These are phyloP conservation scores for Sylvietta virens DNA, from an alignment of 2,113 vertebrate genomes.

Conservation along the genomic window DNA sequence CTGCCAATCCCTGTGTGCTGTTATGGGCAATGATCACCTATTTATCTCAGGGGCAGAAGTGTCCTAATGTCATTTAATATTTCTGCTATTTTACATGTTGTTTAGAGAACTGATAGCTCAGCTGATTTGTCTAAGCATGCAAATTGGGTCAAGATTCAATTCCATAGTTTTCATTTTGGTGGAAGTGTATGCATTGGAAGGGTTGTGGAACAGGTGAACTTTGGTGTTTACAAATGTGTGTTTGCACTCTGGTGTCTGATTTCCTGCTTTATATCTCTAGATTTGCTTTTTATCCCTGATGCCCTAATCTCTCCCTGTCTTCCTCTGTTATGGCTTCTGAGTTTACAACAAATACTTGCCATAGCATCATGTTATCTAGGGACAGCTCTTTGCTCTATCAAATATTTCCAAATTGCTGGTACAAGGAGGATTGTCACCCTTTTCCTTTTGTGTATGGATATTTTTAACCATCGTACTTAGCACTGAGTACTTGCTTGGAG, in stretches of 20 bases:
- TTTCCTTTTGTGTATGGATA: background rate
- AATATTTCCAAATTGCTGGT: background rate
- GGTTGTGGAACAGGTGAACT: background rate
- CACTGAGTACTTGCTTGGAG: rapidly evolving
- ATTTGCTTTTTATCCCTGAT: background rate
- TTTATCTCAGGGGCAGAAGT: background rate
- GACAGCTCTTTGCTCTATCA: background rate
- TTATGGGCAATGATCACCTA: background rate
- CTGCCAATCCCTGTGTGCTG: background rate
- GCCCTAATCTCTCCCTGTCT: background rate
- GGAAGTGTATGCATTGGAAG: background rate
- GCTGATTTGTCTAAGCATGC: background rate
- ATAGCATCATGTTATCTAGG: background rate
- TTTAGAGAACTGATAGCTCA: background rate
- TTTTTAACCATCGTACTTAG: background rate
- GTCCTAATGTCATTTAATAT: background rate
- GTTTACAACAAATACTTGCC: background rate
- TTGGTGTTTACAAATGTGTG: background rate
- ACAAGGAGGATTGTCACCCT: background rate
- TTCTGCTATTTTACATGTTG: background rate
- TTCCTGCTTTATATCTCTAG: background rate
- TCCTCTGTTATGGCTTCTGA: background rate
- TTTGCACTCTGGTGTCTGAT: background rate
- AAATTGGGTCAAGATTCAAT: background rate
- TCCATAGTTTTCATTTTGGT: background rate